These are phyloP conservation scores for honey bee (Apis mellifera) DNA, from an alignment of 1,140 invertebrate genomes.

Conservation along the genomic window DNA sequence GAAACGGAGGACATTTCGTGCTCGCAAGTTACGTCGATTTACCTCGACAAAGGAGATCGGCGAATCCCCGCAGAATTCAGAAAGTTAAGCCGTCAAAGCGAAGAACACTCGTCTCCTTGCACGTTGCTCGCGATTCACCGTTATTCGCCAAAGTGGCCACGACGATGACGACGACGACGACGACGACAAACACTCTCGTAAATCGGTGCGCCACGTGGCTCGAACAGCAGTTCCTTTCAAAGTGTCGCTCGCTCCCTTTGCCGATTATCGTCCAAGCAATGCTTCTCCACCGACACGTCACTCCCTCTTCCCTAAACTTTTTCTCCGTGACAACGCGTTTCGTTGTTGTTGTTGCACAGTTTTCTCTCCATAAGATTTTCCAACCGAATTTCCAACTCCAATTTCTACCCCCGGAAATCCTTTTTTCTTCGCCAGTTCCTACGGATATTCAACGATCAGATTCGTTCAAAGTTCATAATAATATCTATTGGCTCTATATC, in stretches of 20 bases:
- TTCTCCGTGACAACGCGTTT: no score
- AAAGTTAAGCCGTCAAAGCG: not conserved
- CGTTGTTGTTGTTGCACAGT: no score
- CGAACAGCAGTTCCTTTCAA: not conserved
- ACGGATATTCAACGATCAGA: no score
- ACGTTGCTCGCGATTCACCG: no score
- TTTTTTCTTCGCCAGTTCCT: no score
- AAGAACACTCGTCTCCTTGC: not conserved
- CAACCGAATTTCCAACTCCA: no score
- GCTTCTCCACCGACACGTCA: not conserved
- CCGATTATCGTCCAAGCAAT: constrained; percentile 3
- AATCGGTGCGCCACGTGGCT: not conserved
- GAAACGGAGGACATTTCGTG: no score
- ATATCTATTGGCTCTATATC: no score
- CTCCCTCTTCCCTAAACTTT: no score
- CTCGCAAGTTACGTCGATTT: not conserved
- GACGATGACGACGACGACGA: not conserved
- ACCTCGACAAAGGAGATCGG: not conserved
- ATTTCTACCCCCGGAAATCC: no score
- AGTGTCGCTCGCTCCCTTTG: not conserved
- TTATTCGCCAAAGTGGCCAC: not conserved
- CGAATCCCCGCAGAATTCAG: not conserved
- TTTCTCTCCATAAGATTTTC: no score
- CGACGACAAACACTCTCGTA: not conserved
- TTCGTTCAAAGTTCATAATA: no score